Evolutionary conservation across 2,888 invertebrate genomes (phyloP).

Genomic region (Drosophila multiciliata): DNA sequence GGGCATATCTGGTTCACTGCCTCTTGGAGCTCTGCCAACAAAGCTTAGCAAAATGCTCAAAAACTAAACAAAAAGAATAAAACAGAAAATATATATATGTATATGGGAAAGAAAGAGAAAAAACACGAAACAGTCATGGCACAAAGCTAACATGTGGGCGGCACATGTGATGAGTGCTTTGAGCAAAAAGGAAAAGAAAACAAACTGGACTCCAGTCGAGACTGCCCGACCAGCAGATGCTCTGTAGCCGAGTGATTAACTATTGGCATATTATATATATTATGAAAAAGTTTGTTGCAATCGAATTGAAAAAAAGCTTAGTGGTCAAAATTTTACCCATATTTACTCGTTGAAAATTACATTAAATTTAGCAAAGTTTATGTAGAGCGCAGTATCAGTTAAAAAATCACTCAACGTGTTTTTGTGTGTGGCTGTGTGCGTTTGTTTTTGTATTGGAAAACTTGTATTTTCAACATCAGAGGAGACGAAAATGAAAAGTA

Average conservation of each 20-base stretch:
- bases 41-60: constrained; percentile 55
- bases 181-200: constrained; percentile 18
- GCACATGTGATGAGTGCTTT: constrained; percentile 29
- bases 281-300: not conserved
- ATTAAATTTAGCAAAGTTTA: constrained; percentile 39
- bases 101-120: constrained; percentile 3
- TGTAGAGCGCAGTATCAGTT: constrained; percentile 37
- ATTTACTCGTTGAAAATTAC: constrained; percentile 10
- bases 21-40: constrained; percentile 52
- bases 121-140: constrained; percentile 10
- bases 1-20: constrained; percentile 62
- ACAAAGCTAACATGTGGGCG: constrained; percentile 36
- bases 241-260: not conserved
- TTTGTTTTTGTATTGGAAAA: constrained; percentile 36
- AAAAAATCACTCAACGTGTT: constrained; percentile 25
- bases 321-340: not conserved
- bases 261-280: not conserved
- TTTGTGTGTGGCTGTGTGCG: constrained; percentile 3
- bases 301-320: not conserved
- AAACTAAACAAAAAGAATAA: constrained; percentile 43
- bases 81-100: not conserved
- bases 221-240: not conserved
- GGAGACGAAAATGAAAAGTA: constrained; percentile 37
- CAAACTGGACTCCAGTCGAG: not conserved
- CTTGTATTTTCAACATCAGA: constrained; percentile 39